Evolutionary conservation across 2,888 invertebrate species (phyloP).

Genomic region (Helobdella robusta): DNA sequence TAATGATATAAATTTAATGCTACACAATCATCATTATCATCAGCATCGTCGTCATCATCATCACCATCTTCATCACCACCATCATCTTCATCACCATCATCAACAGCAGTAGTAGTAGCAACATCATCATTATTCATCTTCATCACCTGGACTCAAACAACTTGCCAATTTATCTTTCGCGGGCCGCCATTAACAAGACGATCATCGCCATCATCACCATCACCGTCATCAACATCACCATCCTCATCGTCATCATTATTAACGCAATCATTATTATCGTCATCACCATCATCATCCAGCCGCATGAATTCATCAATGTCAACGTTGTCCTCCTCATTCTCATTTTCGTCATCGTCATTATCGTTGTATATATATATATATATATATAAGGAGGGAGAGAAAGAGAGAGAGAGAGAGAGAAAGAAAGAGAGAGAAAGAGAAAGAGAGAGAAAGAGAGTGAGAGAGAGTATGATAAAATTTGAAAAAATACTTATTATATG

Average conservation of each 20-base stretch:
- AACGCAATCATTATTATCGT: background rate
- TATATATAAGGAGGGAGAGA: background rate
- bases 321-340: background rate
- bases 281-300: background rate
- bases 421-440: slow-evolving; percentile 14
- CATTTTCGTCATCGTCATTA: background rate
- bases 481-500: no score
- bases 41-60: no score
- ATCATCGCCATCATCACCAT: slow-evolving; percentile 9
- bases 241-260: background rate
- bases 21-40: no score
- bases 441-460: no score
- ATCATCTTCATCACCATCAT: no score
- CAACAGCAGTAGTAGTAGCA: no score
- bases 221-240: background rate
- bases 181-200: slow-evolving; percentile 20
- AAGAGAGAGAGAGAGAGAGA: slow-evolving; percentile 15
- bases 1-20: no score
- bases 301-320: slow-evolving; percentile 8
- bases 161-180: slow-evolving; percentile 15
- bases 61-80: no score
- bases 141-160: slow-evolving; percentile 15
- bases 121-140: slow-evolving; percentile 18
- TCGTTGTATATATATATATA: no score
- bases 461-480: no score